Evolutionary conservation across 2,797 vertebrate species (phyloP).

Genomic region (Pseudochaenichthys georgianus): DNA sequence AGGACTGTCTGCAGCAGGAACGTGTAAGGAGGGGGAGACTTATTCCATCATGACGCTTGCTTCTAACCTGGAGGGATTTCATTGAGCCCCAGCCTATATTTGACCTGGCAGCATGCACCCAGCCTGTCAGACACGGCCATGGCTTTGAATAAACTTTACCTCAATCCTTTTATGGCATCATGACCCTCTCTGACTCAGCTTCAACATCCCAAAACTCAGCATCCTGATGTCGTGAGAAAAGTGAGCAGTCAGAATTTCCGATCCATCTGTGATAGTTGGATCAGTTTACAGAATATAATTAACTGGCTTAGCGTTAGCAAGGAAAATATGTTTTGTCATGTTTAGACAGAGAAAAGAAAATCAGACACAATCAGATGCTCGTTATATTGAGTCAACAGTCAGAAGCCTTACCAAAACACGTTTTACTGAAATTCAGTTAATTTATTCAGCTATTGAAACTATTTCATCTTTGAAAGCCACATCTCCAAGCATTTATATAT

Average conservation of each 20-base stretch:
- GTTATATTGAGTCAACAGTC: not conserved
- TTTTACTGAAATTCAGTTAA: not conserved
- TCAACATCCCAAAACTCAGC: conserved; percentile 33
- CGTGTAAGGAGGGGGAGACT: conserved; percentile 19
- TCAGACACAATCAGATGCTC: conserved; percentile 5
- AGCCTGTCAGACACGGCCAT: conserved; percentile 62
- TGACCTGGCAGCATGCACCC: conserved; percentile 73
- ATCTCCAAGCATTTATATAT: conserved; percentile 8
- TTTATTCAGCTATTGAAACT: not conserved
- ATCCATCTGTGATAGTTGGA: conserved; percentile 36
- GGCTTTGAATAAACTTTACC: conserved; percentile 62
- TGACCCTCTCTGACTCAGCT: conserved; percentile 53
- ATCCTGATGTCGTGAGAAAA: conserved; percentile 33
- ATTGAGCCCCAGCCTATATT: conserved; percentile 59
- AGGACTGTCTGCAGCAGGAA: conserved; percentile 25
- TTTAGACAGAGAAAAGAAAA: conserved; percentile 7
- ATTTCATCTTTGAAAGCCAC: conserved; percentile 11
- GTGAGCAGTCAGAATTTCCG: conserved; percentile 38
- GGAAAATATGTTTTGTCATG: conserved; percentile 2
- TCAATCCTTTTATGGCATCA: conserved; percentile 47
- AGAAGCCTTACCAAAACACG: conserved; percentile 5
- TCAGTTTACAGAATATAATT: conserved; percentile 30
- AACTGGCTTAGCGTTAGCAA: conserved; percentile 15
- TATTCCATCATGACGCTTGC: conserved; percentile 39
- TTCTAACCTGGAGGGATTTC: conserved; percentile 54